phyloP scores from a whole-genome alignment of 2,888 invertebrate genomes.

The Sialis fuliginosa region DNA sequence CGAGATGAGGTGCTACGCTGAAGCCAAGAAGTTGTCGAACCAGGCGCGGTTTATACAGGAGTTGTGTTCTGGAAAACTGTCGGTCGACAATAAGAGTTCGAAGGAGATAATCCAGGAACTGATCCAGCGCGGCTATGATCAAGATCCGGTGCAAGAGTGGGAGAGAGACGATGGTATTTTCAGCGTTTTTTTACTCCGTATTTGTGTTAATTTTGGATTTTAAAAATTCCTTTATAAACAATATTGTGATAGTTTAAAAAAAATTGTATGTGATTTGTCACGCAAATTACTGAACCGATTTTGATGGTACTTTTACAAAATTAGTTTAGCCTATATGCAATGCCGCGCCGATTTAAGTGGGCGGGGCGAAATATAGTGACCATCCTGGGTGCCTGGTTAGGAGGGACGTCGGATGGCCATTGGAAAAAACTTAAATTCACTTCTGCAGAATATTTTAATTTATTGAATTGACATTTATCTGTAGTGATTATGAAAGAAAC shows the following conservation, averaged over 20 bases:
- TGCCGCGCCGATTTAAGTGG: slow-evolving; percentile 12
- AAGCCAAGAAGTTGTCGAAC: slow-evolving; percentile 72
- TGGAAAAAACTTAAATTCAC: background rate
- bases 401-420: no score
- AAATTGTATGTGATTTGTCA: no score
- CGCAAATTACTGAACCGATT: no score
- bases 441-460: background rate
- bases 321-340: no score
- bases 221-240: no score
- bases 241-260: no score
- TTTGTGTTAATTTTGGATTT: no score
- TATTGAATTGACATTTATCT: slow-evolving; percentile 13
- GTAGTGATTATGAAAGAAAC: slow-evolving; percentile 24
- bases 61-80: slow-evolving; percentile 77
- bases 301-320: no score
- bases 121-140: slow-evolving; percentile 40
- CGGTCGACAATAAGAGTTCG: slow-evolving; percentile 87
- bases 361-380: slow-evolving; percentile 21
- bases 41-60: slow-evolving; percentile 92
- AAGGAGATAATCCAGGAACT: slow-evolving; percentile 78
- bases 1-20: slow-evolving; percentile 33
- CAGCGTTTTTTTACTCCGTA: no score
- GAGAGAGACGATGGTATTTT: slow-evolving; percentile 39
- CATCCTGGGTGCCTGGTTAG: slow-evolving; percentile 11
- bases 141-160: slow-evolving; percentile 45